Evolutionary conservation across 2,888 invertebrate genomes (phyloP).

Genomic region (Griposia aprilina): DNA sequence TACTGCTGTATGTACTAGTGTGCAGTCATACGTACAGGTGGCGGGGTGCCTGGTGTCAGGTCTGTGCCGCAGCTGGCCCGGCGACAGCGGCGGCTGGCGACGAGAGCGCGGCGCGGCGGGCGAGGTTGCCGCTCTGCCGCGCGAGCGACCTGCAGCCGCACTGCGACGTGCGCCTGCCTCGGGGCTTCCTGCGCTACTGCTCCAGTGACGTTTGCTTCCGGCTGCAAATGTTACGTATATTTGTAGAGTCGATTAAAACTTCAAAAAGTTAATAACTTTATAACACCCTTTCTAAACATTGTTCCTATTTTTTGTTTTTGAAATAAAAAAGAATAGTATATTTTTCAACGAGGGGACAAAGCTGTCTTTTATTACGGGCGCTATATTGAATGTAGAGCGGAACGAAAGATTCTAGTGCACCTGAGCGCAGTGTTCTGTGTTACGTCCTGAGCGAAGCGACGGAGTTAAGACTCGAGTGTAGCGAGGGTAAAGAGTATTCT

Average conservation of each 20-base stretch:
- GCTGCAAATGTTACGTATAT: slow-evolving; percentile 55
- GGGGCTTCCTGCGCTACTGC: slow-evolving; percentile 53
- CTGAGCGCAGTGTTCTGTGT: not conserved
- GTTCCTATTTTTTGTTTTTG: too few species aligned
- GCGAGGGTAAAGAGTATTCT: not conserved
- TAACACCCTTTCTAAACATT: not conserved
- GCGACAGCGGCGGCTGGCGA: slow-evolving; percentile 73
- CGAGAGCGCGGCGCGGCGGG: slow-evolving; percentile 44
- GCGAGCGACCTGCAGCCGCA: slow-evolving; percentile 4
- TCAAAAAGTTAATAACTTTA: not conserved
- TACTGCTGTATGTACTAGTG: slow-evolving; percentile 6
- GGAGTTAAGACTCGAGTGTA: not conserved
- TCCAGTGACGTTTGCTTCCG: slow-evolving; percentile 84
- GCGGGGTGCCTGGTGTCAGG: slow-evolving; percentile 28
- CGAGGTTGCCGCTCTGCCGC: slow-evolving; percentile 34
- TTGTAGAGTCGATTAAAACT: not conserved
- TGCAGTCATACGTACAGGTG: slow-evolving; percentile 34
- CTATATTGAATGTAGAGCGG: not conserved
- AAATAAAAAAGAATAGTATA: too few species aligned
- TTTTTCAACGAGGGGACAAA: not conserved
- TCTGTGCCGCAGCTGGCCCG: slow-evolving; percentile 78
- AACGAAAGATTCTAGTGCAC: not conserved
- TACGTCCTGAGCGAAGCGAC: not conserved
- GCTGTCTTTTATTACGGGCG: not conserved
- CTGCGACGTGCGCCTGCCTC: slow-evolving; percentile 21